Evolutionary conservation across 2,888 invertebrate genomes (phyloP).

Genomic region (Drosophila sordidula): DNA sequence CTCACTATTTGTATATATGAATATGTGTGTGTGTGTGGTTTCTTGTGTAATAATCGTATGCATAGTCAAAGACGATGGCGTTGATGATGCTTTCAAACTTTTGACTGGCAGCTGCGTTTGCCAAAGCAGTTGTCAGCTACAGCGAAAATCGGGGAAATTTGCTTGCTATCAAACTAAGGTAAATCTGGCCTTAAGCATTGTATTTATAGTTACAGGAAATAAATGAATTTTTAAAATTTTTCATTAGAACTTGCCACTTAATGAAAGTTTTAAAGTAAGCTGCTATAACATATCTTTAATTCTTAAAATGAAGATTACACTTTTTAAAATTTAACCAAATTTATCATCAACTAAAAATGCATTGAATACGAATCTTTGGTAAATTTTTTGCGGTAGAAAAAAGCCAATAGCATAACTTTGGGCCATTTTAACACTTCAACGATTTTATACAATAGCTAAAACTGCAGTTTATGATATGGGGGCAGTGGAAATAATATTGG

Average conservation of each 20-base stretch:
- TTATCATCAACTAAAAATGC: slow-evolving; percentile 5
- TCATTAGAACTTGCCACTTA: too few species aligned
- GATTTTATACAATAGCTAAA: slow-evolving; percentile 49
- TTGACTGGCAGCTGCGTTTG: slow-evolving; percentile 55
- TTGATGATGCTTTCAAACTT: slow-evolving; percentile 36
- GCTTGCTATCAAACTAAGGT: slow-evolving; percentile 26
- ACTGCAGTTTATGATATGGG: slow-evolving; percentile 31
- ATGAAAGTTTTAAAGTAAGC: too few species aligned
- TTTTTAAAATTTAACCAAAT: not conserved
- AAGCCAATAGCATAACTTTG: slow-evolving; percentile 48
- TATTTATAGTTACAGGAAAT: slow-evolving; percentile 5
- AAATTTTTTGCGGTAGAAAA: slow-evolving; percentile 18
- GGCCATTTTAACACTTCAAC: slow-evolving; percentile 61
- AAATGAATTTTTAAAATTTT: not conserved
- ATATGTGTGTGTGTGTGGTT: slow-evolving; percentile 7
- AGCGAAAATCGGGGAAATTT: slow-evolving; percentile 35
- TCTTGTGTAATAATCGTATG: slow-evolving; percentile 50
- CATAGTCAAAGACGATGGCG: slow-evolving; percentile 32
- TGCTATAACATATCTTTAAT: too few species aligned
- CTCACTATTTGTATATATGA: slow-evolving; percentile 26
- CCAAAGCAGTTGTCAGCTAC: slow-evolving; percentile 52
- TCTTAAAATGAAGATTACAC: too few species aligned
- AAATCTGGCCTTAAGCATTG: slow-evolving; percentile 16
- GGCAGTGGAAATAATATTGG: not conserved
- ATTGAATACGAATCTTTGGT: not conserved